Base-by-base conservation (phyloP, 2,888 invertebrate genomes). In the Parnassius apollo region DNA sequence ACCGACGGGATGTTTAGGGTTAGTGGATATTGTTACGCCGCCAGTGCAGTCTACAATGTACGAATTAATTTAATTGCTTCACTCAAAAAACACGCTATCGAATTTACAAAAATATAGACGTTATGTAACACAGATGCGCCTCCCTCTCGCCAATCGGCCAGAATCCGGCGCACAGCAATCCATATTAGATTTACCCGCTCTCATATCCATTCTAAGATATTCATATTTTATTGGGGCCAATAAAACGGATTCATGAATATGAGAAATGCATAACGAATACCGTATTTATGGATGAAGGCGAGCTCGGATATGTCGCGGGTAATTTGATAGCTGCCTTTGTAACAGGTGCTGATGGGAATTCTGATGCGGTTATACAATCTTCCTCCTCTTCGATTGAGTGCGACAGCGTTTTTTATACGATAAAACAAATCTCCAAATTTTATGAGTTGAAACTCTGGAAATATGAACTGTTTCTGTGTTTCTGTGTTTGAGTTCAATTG, bases 231-330 rank as follows among this genome's bases (percentile, higher is more conserved):
- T 92, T 91, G 91, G 85, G 88, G 88, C 91, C 92, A 92, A 92
- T 92, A 92, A 92, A 92, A 92, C 86, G 92, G 92, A 92, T 92
- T 91, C 92, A 92, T 90, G 92, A 92, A 91, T 91, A 91, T 91
- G 91, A 91, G 90, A 91, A 91, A 91, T 91, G 91, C 91, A 91
- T 91, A 90, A 91, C 91, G 90, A 88, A 91, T 91, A 88, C 82
- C 86, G 85, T 91, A 91, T 91, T 91, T 91, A 91, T 91, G 90
- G 91, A 84, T 80, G 82, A 85, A 86, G 88, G 86, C 87, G 86
- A 81, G 81, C 85, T 77, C 83, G 85, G 87, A 85, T 87, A 80
- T 91, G 91, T 90, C 90, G 89, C 88, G 84, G 81, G 88, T 90
- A 88, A 91, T 90, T 89, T 89, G 88, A 91, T 91, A 87, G 88